phyloP scores from a whole-genome alignment of 2,113 vertebrate species.

The Turnix velox region DNA sequence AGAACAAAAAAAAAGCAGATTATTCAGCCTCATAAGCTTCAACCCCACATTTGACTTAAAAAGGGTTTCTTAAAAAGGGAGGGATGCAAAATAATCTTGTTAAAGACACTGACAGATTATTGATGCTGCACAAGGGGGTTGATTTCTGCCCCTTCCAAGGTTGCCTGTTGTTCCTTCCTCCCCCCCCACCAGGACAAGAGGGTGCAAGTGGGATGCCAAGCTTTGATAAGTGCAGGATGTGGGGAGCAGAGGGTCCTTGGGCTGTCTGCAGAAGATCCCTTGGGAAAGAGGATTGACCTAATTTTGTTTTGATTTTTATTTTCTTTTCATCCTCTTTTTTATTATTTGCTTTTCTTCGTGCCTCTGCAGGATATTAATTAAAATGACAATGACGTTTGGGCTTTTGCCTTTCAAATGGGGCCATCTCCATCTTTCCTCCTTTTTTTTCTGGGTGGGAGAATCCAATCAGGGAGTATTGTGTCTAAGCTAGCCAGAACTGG shows the following conservation, averaged over 20 bases:
- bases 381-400: slow-evolving; percentile 33
- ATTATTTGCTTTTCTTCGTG: slow-evolving; percentile 29
- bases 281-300: slow-evolving; percentile 40
- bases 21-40: background rate
- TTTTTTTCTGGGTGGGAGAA: background rate
- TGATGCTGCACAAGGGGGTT: background rate
- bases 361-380: slow-evolving; percentile 52
- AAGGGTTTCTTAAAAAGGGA: slow-evolving; percentile 23
- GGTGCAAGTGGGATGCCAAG: background rate
- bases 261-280: slow-evolving; percentile 14
- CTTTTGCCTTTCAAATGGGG: slow-evolving; percentile 33
- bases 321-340: slow-evolving; percentile 36
- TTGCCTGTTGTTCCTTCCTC: background rate
- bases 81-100: slow-evolving; percentile 1
- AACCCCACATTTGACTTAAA: background rate
- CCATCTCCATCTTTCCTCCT: background rate
- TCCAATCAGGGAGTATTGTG: background rate
- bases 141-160: background rate
- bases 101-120: slow-evolving; percentile 28
- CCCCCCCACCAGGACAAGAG: background rate
- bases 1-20: background rate
- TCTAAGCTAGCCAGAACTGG: background rate
- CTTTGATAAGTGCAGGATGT: background rate
- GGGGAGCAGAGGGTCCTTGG: background rate
- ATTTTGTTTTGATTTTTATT: slow-evolving; percentile 54